These are phyloP conservation scores for Hipparchia sbordonii DNA, from an alignment of 2,888 invertebrate genomes.

Conservation along the genomic window DNA sequence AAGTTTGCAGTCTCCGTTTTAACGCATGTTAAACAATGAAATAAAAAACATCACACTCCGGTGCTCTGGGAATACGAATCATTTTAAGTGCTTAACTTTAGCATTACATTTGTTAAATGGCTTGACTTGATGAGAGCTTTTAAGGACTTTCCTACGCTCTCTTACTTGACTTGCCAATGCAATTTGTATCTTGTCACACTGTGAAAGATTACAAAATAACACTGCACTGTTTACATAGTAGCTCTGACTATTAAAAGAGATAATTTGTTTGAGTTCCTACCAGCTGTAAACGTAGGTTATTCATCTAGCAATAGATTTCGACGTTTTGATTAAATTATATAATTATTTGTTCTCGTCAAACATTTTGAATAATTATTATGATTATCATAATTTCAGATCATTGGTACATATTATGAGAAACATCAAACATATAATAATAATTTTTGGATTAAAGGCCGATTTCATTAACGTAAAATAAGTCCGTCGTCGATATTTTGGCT, in stretches of 20 bases:
- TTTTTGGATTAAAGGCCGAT: too few relatives aligned
- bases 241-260: not conserved
- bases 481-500: too few relatives aligned
- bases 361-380: too few relatives aligned
- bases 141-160: not conserved
- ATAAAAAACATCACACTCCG: not conserved
- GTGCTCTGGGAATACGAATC: conserved; percentile 4
- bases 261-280: not conserved
- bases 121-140: conserved; percentile 8
- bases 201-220: conserved; percentile 2
- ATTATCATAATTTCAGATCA: too few relatives aligned
- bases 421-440: too few relatives aligned
- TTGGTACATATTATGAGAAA: too few relatives aligned
- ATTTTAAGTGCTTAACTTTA: conserved; percentile 4
- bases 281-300: not conserved
- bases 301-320: too few relatives aligned
- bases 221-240: not conserved
- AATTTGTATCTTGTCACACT: conserved; percentile 2
- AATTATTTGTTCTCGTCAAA: too few relatives aligned
- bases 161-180: not conserved
- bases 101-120: conserved; percentile 2
- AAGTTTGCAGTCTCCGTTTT: not conserved
- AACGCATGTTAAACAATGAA: not conserved
- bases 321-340: too few relatives aligned
- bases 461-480: too few relatives aligned